These are phyloP conservation scores for Cremastinae sp. DNA, from an alignment of 2,888 invertebrate species.

Conservation along the genomic window DNA sequence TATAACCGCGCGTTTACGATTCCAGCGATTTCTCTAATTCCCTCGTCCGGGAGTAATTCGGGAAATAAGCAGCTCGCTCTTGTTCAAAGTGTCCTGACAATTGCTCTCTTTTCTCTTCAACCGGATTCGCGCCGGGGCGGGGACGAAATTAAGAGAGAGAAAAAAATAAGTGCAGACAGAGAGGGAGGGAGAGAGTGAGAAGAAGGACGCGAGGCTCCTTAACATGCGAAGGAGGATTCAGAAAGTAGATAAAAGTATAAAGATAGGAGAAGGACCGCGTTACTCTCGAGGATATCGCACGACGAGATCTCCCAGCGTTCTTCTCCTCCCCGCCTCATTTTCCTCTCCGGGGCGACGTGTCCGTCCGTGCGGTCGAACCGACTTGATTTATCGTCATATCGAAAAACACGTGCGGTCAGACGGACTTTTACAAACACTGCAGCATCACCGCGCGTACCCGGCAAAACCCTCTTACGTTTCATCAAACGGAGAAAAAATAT, in stretches of 20 bases:
- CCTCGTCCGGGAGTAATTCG: too few species aligned
- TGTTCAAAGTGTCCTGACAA: too few species aligned
- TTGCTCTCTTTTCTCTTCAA: too few species aligned
- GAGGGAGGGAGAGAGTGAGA: slow-evolving; percentile 2
- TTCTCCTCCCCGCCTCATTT: slow-evolving; percentile 24
- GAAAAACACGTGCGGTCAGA: slow-evolving; percentile 70
- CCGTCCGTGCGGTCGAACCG: slow-evolving; percentile 68
- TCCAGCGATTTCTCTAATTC: neutral
- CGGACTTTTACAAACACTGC: slow-evolving; percentile 15
- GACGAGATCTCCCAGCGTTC: slow-evolving; percentile 66
- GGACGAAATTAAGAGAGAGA: slow-evolving; percentile 33
- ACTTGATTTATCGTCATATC: slow-evolving; percentile 77
- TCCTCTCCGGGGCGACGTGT: slow-evolving; percentile 61
- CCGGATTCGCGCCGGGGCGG: slow-evolving; percentile 14
- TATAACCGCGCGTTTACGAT: neutral
- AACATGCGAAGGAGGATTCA: slow-evolving; percentile 47
- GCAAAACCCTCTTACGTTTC: slow-evolving; percentile 21
- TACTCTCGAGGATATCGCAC: slow-evolving; percentile 71
- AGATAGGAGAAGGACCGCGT: slow-evolving; percentile 66
- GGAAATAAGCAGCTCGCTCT: too few species aligned
- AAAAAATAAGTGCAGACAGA: slow-evolving; percentile 8
- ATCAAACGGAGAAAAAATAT: too few species aligned
- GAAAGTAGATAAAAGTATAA: slow-evolving; percentile 68
- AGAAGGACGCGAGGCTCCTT: too few species aligned
- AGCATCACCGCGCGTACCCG: slow-evolving; percentile 45